Base-by-base conservation (phyloP, 2,888 invertebrate genomes). In the Acheta domesticus region DNA sequence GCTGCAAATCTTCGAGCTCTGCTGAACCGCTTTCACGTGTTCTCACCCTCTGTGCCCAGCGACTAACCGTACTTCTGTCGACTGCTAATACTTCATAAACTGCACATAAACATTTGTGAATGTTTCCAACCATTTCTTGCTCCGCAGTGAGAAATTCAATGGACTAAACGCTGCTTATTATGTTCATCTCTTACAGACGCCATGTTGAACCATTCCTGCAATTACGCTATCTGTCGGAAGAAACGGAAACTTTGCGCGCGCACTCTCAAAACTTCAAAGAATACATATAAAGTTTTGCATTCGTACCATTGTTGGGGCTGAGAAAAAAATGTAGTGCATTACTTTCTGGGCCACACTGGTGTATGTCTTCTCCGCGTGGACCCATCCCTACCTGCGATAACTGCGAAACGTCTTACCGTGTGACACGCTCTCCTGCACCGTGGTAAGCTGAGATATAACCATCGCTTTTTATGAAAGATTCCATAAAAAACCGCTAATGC, bases 51-150 rank as follows among this genome's bases (percentile, higher is more conserved):
- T 74, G 75, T 49, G 23, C 12, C 76, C 62, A 79, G 75, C 75
- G 49, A 78, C 78, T 21, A 78, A 74, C 20, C 20, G 49, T 49
- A 76, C 75, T 79, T 48, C 75, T 49, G 20, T 49, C 78, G 75
- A 79, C 75, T 36, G 36, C 36, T 36, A 0, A 36, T 36, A 4
- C 36, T 36, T 8, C 36, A 36, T 36, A 36, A 36, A 36, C 36
- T 79, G 76, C 79, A 79, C 48, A 79, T n/a, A 79, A 79, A 50
- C 79, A 73, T 79, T 76, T 50, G 62, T 50, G 62, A 79, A 62
- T 79, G 36, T 76, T 79, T 75, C 76, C 16, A 14, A 79, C 50
- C 48, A 50, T 49, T 76, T 75, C 76, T 76, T 79, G 21, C 49
- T 11, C 50, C 12, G 74, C 78, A 49, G 74, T 74, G 49, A 78